Evolutionary conservation across 2,888 invertebrate species (phyloP).

Genomic region (Rhamnusium bicolor): DNA sequence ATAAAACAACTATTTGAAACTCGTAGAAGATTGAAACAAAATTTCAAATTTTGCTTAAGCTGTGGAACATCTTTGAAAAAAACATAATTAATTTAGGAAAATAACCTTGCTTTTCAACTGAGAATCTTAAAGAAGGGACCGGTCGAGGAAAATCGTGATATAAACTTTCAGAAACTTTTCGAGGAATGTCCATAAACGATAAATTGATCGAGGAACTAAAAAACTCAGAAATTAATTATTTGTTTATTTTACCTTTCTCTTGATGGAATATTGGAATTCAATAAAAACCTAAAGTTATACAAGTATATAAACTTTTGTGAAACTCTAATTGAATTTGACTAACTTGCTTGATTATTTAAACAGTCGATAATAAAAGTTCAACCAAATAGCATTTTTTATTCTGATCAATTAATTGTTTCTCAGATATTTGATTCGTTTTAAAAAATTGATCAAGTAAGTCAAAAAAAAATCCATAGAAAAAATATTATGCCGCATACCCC

Average conservation of each 20-base stretch:
- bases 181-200: slow-evolving; percentile 22
- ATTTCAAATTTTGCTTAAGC: slow-evolving; percentile 13
- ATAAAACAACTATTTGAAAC: slow-evolving; percentile 16
- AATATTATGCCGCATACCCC: too few relatives aligned
- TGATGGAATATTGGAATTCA: not conserved
- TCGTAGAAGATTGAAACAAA: not conserved
- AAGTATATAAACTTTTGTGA: slow-evolving; percentile 10
- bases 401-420: too few relatives aligned
- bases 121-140: slow-evolving; percentile 1
- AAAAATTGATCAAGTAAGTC: too few relatives aligned
- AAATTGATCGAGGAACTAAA: slow-evolving; percentile 25
- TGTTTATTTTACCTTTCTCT: slow-evolving; percentile 25
- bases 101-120: not conserved
- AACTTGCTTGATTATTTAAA: not conserved
- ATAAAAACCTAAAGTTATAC: slow-evolving; percentile 13
- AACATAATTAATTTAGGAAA: slow-evolving; percentile 12
- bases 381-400: not conserved
- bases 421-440: too few relatives aligned
- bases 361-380: not conserved
- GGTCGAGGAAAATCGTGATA: not conserved
- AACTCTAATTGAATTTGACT: slow-evolving; percentile 11
- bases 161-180: slow-evolving; percentile 16
- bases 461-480: too few relatives aligned
- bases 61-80: not conserved
- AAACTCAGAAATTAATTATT: slow-evolving; percentile 25